phyloP scores from a whole-genome alignment of 2,888 invertebrate genomes.

The Eurytoma californica region DNA sequence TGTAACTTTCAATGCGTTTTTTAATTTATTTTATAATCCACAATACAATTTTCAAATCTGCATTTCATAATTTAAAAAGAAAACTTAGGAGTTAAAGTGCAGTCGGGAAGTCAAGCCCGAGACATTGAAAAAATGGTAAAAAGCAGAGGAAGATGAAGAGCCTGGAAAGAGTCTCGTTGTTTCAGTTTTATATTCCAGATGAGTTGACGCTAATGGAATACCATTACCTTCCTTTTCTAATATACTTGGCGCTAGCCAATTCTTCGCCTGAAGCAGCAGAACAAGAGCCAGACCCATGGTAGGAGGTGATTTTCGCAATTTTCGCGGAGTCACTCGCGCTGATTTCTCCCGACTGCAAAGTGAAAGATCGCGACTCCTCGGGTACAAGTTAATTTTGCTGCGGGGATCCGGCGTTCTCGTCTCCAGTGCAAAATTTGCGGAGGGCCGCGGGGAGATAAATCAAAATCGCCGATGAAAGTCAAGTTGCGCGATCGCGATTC shows the following conservation, averaged over 20 bases:
- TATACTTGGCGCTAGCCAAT: constrained; percentile 54
- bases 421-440: neutral
- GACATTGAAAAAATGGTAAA: neutral
- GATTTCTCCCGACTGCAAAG: constrained; percentile 27
- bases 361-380: constrained; percentile 28
- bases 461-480: constrained; percentile 38
- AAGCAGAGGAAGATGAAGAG: constrained; percentile 46
- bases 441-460: constrained; percentile 14
- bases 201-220: constrained; percentile 63
- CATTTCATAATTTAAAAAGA: too few relatives aligned
- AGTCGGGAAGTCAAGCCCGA: too few relatives aligned
- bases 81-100: too few relatives aligned
- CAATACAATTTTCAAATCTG: too few relatives aligned
- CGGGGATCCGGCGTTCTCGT: neutral
- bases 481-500: constrained; percentile 45
- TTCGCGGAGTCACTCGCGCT: constrained; percentile 43
- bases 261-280: constrained; percentile 26
- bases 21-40: too few relatives aligned
- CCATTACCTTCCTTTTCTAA: constrained; percentile 62
- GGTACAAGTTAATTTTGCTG: constrained; percentile 39
- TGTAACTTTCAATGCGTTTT: too few relatives aligned
- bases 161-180: constrained; percentile 56
- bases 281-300: neutral
- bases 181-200: constrained; percentile 62
- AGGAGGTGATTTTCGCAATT: constrained; percentile 50